Evolutionary conservation across 2,797 vertebrate species (phyloP).

Genomic region (Hemibagrus guttatus): DNA sequence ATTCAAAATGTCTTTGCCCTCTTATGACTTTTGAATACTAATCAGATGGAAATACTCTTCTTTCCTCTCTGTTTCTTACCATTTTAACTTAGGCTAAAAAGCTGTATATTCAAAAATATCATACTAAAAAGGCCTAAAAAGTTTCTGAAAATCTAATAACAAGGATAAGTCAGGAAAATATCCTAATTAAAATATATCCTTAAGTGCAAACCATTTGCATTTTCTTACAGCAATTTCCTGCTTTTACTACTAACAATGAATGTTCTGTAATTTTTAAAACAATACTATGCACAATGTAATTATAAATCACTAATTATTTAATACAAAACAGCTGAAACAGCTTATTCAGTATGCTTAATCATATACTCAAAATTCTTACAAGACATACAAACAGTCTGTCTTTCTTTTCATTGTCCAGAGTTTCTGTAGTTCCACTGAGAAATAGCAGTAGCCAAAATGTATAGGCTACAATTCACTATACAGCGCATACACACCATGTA

Average conservation of each 20-base stretch:
- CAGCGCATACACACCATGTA: background rate
- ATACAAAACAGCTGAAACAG: background rate
- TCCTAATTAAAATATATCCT: slow-evolving; percentile 1
- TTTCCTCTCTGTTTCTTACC: background rate
- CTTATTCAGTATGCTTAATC: background rate
- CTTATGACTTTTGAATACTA: slow-evolving; percentile 32
- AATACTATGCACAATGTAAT: slow-evolving; percentile 1
- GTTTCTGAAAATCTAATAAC: background rate
- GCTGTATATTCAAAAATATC: background rate
- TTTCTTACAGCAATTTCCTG: slow-evolving; percentile 10
- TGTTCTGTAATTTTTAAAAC: background rate
- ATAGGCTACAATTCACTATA: background rate
- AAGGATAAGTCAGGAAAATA: background rate
- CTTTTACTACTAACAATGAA: background rate
- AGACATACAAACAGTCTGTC: background rate
- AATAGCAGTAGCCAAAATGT: background rate
- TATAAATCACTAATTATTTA: background rate
- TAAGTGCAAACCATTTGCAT: slow-evolving; percentile 15
- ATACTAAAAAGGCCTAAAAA: background rate
- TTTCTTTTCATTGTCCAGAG: background rate
- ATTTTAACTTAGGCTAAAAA: background rate
- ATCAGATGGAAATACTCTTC: slow-evolving; percentile 16
- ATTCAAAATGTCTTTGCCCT: slow-evolving; percentile 29
- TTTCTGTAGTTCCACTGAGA: background rate
- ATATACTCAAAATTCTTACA: background rate